Evolutionary conservation across 2,888 invertebrate species (phyloP), one percentile per base, ranked within the genome.

Genomic region (Ochropleura leucogaster): DNA sequence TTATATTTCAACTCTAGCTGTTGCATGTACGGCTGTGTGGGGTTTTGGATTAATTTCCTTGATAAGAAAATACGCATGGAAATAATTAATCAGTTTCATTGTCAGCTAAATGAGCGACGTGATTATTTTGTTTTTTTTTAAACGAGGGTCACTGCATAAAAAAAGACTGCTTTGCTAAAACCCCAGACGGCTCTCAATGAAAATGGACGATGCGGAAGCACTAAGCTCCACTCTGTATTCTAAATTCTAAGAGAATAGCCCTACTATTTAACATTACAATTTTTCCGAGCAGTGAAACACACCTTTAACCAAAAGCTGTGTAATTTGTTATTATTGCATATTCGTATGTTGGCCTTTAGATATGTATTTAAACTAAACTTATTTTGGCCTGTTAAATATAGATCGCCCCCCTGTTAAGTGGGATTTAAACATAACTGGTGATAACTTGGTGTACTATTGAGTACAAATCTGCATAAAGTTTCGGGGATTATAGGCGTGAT

Each of bases 11-110:
- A n/a, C 14, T 57, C 20, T 30, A 51, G 16, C 42, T 18, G 40
- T 20, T 30, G n/a, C 42, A 49, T 49, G 12, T 12, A 47, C 5
- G 51, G 7, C 14, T 42, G 7, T 3, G 4, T 46, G 12, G 12
- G 20, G n/a, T 79, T 78, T 77, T 49, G 72, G 0, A n/a, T 40
- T 63, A 51, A 47, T 16, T 66, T 40, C 4, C n/a, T n/a, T 42
- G 16, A 42, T 42, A 51, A 42, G 20, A 42, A 67, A 67, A 64
- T n/a, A 68, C 10, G 7, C 16, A 67, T 16, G 7, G 7, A 55
- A 67, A 42, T 10, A 12, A 57, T 30, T 55, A 10, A 62, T 12
- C 8, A 68, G 12, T 62, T 59, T 14, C 2, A 46, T 44, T 62
- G 1, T 18, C 12, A 46, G 30, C 18, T 60, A n/a, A 42, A n/a